phyloP scores from a whole-genome alignment of 1,140 invertebrate genomes.

The Macrobrachium rosenbergii region DNA sequence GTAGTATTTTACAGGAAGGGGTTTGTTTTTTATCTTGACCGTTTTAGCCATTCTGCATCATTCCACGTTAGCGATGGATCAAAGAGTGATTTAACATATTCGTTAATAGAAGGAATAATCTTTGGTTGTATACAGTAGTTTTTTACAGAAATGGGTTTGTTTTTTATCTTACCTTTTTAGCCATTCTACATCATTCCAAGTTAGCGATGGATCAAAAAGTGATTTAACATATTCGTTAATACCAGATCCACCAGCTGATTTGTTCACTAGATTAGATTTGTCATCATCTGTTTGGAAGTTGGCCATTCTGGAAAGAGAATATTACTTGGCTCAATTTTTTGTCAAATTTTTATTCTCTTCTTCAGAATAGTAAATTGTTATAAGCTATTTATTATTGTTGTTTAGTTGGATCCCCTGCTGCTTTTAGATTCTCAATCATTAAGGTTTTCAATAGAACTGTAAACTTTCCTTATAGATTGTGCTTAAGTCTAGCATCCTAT shows the following conservation, averaged over 20 bases:
- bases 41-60: constrained; percentile 87
- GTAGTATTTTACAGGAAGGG: not conserved
- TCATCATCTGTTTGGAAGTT: constrained; percentile 69
- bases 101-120: constrained; percentile 74
- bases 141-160: not conserved
- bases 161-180: constrained; percentile 76
- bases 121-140: not conserved
- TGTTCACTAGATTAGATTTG: constrained; percentile 64
- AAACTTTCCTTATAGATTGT: no score
- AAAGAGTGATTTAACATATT: constrained; percentile 82
- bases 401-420: no score
- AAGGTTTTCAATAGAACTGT: no score
- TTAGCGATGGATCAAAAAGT: constrained; percentile 83
- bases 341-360: no score
- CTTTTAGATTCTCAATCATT: no score
- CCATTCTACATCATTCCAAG: constrained; percentile 89
- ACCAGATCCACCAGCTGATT: constrained; percentile 75
- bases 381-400: no score
- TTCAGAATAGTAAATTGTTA: no score
- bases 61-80: constrained; percentile 86
- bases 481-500: no score
- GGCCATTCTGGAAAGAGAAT: constrained; percentile 68
- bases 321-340: not conserved
- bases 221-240: constrained; percentile 82
- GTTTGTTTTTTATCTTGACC: constrained; percentile 70